Conservation (phyloP, 2,797 vertebrate genomes). For the Cossypha caffra region DNA sequence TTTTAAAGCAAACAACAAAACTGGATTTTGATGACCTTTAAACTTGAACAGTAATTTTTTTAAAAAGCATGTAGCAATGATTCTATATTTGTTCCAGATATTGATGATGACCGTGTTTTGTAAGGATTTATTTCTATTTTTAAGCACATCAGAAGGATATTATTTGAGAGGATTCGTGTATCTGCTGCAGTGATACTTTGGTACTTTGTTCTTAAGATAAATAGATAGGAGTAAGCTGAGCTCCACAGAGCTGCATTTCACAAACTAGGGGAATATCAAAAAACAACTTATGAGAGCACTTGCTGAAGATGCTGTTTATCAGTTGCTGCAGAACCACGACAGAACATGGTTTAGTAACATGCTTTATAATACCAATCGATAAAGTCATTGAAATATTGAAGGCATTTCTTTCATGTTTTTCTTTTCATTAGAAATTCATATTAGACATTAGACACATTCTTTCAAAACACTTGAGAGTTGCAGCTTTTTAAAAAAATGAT, state of each 20-base stretch:
- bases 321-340: not conserved
- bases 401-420: not conserved
- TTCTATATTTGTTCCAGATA: not conserved
- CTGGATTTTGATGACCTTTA: not conserved
- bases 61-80: not conserved
- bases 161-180: fast-evolving
- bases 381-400: not conserved
- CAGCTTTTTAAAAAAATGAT: not conserved
- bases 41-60: not conserved
- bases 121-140: not conserved
- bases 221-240: not conserved
- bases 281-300: not conserved
- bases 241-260: not conserved
- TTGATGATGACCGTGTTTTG: not conserved
- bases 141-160: not conserved
- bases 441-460: not conserved
- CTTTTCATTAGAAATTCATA: not conserved
- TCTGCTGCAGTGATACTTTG: not conserved
- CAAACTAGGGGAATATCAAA: not conserved
- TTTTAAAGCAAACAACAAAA: not conserved
- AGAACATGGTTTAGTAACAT: not conserved
- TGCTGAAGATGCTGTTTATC: not conserved
- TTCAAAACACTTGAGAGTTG: conserved; percentile 6
- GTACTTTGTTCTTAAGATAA: not conserved
- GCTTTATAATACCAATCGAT: not conserved